Conservation (phyloP, 2,888 invertebrate genomes). For the Ethmia dodecea region DNA sequence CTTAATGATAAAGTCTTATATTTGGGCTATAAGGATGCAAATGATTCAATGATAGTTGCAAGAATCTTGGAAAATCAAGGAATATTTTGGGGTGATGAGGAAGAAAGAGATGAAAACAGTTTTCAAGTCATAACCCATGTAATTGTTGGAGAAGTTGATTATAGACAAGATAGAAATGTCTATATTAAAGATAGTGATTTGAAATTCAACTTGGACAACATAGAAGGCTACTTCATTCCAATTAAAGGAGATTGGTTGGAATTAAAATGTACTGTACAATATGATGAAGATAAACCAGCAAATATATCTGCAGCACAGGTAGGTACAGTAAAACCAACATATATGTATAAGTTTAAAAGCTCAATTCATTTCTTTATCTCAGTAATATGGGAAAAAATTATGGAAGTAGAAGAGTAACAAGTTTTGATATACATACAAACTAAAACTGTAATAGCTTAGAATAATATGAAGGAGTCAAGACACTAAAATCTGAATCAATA, state of each 20-base stretch:
- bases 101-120: conserved; percentile 40
- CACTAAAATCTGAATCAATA: too few relatives aligned
- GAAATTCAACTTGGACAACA: conserved; percentile 79
- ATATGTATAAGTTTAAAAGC: too few relatives aligned
- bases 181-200: conserved; percentile 74
- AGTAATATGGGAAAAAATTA: too few relatives aligned
- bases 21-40: conserved; percentile 65
- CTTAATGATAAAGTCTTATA: conserved; percentile 77
- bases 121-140: conserved; percentile 52
- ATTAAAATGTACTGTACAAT: conserved; percentile 79
- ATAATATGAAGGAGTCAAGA: too few relatives aligned
- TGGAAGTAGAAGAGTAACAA: too few relatives aligned
- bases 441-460: too few relatives aligned
- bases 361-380: too few relatives aligned
- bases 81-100: conserved; percentile 65
- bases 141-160: conserved; percentile 49
- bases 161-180: conserved; percentile 47
- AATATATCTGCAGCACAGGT: conserved; percentile 64
- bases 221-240: conserved; percentile 81
- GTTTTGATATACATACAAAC: not conserved
- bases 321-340: too few relatives aligned
- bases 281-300: conserved; percentile 73
- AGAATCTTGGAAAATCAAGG: conserved; percentile 76
- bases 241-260: conserved; percentile 83
- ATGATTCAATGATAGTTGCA: conserved; percentile 68